Evolutionary conservation across 2,113 vertebrate species (phyloP).

Genomic region (Hydrolagus affinis): DNA sequence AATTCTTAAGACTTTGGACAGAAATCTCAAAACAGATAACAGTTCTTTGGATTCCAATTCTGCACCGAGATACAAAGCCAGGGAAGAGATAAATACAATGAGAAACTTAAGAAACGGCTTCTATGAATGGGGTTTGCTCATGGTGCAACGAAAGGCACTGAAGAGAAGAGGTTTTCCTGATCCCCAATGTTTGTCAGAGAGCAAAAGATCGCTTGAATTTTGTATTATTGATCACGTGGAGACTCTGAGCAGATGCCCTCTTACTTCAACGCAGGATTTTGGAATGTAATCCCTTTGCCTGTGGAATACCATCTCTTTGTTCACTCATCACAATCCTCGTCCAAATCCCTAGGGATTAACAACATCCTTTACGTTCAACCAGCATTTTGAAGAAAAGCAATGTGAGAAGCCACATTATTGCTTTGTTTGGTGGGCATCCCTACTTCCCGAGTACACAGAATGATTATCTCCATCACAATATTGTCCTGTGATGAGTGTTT

Average conservation of each 20-base stretch:
- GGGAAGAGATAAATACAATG: no score
- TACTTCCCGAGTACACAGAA: not conserved
- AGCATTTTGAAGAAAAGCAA: not conserved
- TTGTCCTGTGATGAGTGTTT: no score
- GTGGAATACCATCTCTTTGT: not conserved
- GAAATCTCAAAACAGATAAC: no score
- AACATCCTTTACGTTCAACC: not conserved
- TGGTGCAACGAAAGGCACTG: not conserved
- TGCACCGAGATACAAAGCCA: no score
- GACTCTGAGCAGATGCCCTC: not conserved
- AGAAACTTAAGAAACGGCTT: no score
- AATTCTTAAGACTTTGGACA: no score
- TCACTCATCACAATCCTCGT: not conserved
- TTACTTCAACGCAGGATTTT: not conserved
- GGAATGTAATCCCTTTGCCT: not conserved
- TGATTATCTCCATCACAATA: not conserved
- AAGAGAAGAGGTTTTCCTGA: not conserved
- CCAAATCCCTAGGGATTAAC: not conserved
- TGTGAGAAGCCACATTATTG: not conserved
- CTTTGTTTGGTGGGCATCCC: not conserved
- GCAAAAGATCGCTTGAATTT: not conserved
- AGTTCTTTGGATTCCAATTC: no score
- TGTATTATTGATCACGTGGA: not conserved
- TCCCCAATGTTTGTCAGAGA: not conserved
- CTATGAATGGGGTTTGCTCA: no score